phyloP scores from a whole-genome alignment of 2,113 vertebrate species.

The Solea solea region DNA sequence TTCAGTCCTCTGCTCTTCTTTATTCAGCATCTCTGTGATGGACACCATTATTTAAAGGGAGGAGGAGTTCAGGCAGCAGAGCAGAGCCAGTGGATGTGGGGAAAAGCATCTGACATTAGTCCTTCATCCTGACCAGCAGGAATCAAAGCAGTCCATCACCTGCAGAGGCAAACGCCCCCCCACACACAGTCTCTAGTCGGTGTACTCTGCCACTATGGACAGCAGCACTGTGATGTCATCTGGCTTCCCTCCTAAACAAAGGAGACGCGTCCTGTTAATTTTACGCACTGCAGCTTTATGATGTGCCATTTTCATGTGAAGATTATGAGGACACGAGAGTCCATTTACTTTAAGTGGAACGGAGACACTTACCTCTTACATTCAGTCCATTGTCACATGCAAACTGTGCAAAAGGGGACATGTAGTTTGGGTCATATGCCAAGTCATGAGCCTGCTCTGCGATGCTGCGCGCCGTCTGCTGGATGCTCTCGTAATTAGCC shows the following conservation, averaged over 20 bases:
- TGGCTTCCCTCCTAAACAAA: slow-evolving; percentile 91
- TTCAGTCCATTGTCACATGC: slow-evolving; percentile 98
- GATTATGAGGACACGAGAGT: too few species aligned
- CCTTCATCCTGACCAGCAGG: slow-evolving; percentile 91
- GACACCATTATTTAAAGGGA: not conserved
- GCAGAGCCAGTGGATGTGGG: slow-evolving; percentile 39
- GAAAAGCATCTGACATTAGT: slow-evolving; percentile 49
- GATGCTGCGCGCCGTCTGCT: slow-evolving; percentile 95
- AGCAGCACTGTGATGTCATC: slow-evolving; percentile 99
- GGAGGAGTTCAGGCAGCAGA: slow-evolving; percentile 13
- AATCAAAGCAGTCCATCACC: slow-evolving; percentile 69
- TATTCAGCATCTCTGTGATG: slow-evolving; percentile 18
- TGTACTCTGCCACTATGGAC: slow-evolving; percentile 97
- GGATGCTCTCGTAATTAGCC: slow-evolving; percentile 96
- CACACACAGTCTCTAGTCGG: slow-evolving; percentile 83
- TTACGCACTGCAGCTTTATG: too few species aligned
- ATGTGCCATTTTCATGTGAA: not conserved
- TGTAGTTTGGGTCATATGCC: slow-evolving; percentile 98
- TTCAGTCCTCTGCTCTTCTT: slow-evolving; percentile 18
- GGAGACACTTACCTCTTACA: slow-evolving; percentile 88
- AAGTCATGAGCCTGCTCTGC: slow-evolving; percentile 96
- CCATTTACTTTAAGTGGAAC: not conserved
- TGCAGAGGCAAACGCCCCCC: slow-evolving; percentile 38
- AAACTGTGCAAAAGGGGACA: slow-evolving; percentile 99
- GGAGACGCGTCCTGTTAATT: not conserved